Base-by-base conservation (phyloP, 1,140 invertebrate genomes). In the Schlechtendalia chinensis region DNA sequence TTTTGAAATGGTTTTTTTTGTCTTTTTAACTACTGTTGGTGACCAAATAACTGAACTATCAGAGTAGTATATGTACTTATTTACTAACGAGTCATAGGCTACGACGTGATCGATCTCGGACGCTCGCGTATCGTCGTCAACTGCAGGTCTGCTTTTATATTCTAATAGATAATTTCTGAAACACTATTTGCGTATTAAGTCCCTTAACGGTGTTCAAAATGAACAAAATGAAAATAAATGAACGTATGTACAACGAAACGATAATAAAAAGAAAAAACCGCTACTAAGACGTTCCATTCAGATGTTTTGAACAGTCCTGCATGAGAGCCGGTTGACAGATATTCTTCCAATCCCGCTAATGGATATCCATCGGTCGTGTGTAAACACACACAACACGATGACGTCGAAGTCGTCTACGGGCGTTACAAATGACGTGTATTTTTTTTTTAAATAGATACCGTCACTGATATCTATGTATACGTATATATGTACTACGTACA, bases 321-420 rank as follows among this genome's bases (percentile, higher is more conserved):
- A 39, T 3, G 3, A 54, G 24, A 72, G 50, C 67, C 12, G 27
- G 69, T 72, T 54, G 69, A 72, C 69, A 47, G 50, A 72, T 72
- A 72, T 72, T 54, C 47, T 54, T 72, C 17, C 69, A 72, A 72
- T 72, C 69, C 50, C 19, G 50, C 69, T 72, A 72, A 72, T 72
- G 69, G 69, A 72, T 29, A 72, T 22, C 47, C 50, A 47, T 72
- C 69, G 47, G 69, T 72, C 29, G 29, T 16, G 22, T 17, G 12
- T 22, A 14, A n/a, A 45, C 19, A 45, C 32, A 45, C 8, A 65
- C 16, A 6, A 5, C 22, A 47, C 10, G 14, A 29, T 5, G 29
- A 53, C 24, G 47, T 45, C n/a, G n/a, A 24, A 47, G 45, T 22
- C 17, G 17, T n/a, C 47, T 24, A 17, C 17, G 47, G 69, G 47